Evolutionary conservation across 2,888 invertebrate genomes (phyloP), one percentile per base, ranked within the genome.

Genomic region (Oxycera nigricornis): DNA sequence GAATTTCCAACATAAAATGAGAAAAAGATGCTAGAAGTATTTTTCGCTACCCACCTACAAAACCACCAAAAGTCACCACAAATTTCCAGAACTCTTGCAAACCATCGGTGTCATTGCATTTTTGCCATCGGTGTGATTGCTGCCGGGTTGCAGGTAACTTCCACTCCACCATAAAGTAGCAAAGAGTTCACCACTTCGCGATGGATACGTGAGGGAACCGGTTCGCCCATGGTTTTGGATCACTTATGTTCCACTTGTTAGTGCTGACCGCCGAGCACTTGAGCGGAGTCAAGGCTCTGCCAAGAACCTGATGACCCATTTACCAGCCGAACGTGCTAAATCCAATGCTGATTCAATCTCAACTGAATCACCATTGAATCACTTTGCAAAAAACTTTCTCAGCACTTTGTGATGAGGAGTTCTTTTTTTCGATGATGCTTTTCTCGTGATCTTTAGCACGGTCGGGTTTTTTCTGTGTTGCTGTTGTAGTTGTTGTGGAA

Each of bases 301-400:
- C 55, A 31, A 70, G 70, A 70, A 52, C 55, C 70, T 55, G 70
- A 70, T 70, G 70, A 70, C 70, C 70, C 11, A 70, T 55, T 70
- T 68, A 22, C 17, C 52, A 24, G 46, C 50, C 52, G 50, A 50
- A 70, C 35, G 70, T 17, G 55, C 70, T 52, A 70, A 70, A 70
- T 52, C 70, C 70, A 70, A 70, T 70, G 28, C 22, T 22, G 70
- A 70, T 70, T 55, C 17, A 55, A 55, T 70, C 70, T 70, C n/a
- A n/a, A 14, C 22, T 31, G 22, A 65, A 24, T 2, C 24, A 41
- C 0, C 6, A 35, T 6, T 55, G 20, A 4, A 55, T 20, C 9
- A 24, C 52, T 22, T 3, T 55, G 52, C 24, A 55, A 55, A 22
- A 55, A 55, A 6, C 52, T 1, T 55, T 50, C 50, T 35, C 9